Base-by-base conservation (phyloP, 2,113 vertebrate genomes). In the Eupsittula cactorum region DNA sequence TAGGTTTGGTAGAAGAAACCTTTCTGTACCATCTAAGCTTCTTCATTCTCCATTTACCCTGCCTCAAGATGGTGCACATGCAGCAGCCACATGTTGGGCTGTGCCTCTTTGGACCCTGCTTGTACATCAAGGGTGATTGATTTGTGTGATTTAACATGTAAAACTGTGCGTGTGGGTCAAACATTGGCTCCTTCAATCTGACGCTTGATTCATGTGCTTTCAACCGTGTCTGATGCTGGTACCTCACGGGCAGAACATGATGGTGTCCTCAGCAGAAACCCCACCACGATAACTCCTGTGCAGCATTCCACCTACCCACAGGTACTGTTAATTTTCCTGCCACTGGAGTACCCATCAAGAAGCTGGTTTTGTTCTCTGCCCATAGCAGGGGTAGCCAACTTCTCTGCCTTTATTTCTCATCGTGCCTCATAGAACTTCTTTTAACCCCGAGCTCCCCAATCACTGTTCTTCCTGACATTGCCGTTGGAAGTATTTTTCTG, bases 1-100 rank as follows among this genome's bases (percentile, higher is more conserved):
- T 98, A 11, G 99, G 98, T 25, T 25, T 49, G 67, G 62, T 65
- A 81, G 53, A 64, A 79, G 41, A 46, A 87, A 62, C 33, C 12
- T 77, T 84, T 79, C 13, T 41, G 47, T 73, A 6, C 17, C 63
- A 15, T 23, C 31, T 28, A 37, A 28, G 44, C 29, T 3, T 11
- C 59, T 75, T 53, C 44, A 11, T 67, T 37, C 71, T 47, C 31
- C 16, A 4, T 14, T 28, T 7, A 27, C 7, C 18, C 35, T 15
- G 15, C 17, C 19, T 31, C 41, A 42, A 39, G 60, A 13, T 62
- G 21, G 20, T 4, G 17, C 24, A 10, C 63, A 46, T 2, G 1
- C 49, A 73, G 42, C 69, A 64, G 41, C 33, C 29, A 19, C 7
- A 6, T 4, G 20, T 41, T 71, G 75, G 47, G 57, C 70, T 76